These are phyloP conservation scores for Micrastur ruficollis DNA, from an alignment of 2,797 vertebrate species.

Conservation along the genomic window DNA sequence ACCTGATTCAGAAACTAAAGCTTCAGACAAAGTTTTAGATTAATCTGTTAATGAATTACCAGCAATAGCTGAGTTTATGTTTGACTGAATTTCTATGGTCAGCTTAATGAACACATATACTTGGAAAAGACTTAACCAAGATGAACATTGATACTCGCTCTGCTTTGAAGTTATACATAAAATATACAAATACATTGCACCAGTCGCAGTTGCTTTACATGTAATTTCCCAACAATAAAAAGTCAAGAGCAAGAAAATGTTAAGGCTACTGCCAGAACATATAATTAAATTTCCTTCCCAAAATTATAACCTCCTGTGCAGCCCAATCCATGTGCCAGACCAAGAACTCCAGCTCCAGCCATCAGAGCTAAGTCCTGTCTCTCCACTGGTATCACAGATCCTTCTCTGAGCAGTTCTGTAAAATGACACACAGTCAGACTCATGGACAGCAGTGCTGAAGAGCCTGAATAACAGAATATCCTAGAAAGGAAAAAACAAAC, in stretches of 20 bases:
- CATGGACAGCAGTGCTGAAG: not conserved
- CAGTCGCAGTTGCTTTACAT: not conserved
- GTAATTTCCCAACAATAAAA: not conserved
- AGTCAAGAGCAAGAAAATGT: not conserved
- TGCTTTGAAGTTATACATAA: not conserved
- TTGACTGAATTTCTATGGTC: not conserved
- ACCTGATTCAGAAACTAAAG: not conserved
- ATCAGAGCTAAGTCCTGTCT: not conserved
- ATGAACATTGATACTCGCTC: not conserved
- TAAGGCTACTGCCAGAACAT: not conserved
- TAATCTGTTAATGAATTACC: not conserved
- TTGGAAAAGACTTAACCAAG: not conserved
- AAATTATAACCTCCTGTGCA: not conserved
- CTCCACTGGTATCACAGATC: not conserved
- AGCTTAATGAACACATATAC: not conserved
- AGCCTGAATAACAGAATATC: not conserved
- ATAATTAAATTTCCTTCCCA: not conserved
- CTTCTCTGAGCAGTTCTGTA: not conserved
- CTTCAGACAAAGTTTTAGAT: constrained; percentile 18
- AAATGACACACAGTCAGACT: not conserved
- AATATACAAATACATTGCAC: not conserved
- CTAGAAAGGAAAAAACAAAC: not conserved
- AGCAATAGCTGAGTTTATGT: not conserved
- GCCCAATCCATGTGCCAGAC: not conserved
- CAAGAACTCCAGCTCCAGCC: not conserved